Base-by-base conservation (phyloP, 2,888 invertebrate species). In the Mesorhabditis spiculigera region DNA sequence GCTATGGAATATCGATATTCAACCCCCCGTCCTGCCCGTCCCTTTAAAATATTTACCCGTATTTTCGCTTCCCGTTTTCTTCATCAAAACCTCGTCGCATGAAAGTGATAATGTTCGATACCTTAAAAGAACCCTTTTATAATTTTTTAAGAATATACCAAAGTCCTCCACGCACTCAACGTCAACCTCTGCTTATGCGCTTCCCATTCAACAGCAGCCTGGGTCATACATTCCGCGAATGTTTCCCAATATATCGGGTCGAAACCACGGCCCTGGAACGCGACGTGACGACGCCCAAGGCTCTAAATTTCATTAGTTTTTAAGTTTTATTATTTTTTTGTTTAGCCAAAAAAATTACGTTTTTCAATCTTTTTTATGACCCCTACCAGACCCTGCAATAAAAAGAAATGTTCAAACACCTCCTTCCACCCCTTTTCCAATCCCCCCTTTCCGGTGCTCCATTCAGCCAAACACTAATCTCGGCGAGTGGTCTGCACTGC, bases 161-260 rank as follows among this genome's bases (percentile, higher is more conserved):
- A 72, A 58, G 71, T 76, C 42, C 81, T 66, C 85, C 85, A 85
- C 5, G 85, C 81, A 43, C 76, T 77, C 45, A 82, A 72, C 4
- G 83, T 82, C 41, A 81, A 79, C 66, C 83, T 78, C 43, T 78
- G 76, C 5, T 82, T 72, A 45, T 77, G 76, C 8, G 79, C 77
- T n/a, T 80, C 81, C 83, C 82, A 82, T 72, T 84, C 83, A 13
- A 81, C 79, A 4, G 83, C 81, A 0, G 83, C 78, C 69, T 83
- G 80, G 3, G 80, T 78, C 79, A 83, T 82, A 50, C 81, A 81
- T 61, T 84, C 84, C 0, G 82, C 80, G 67, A 85, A 85, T 4
- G 87, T 78, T 84, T 87, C 86, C 87, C 87, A 75, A 85, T 87
- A 81, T 79, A 84, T 78, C 69, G 86, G 68, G 80, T 86, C 73